Base-by-base conservation (phyloP, 30 jellyfish, hydroid and myxozoan genomes). In the Aurelia aurita complex sp. Pacific region DNA sequence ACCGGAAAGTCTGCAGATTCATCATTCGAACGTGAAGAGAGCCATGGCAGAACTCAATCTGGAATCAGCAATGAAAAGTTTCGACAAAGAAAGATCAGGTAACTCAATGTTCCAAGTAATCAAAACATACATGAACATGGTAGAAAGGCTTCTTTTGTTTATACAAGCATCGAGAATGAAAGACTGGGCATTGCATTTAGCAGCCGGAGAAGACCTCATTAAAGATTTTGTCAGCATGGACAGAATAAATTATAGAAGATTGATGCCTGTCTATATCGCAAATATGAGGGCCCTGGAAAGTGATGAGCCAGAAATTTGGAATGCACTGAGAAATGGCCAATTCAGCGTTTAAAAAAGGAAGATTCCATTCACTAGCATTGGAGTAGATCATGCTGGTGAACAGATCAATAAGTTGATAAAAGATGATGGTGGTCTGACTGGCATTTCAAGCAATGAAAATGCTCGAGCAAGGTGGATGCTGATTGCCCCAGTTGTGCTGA, bases 371-470 rank as follows among this genome's bases (percentile, higher is more conserved):
- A 66, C 90, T 81, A 73, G 70, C 51, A 67, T 81, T 15, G 83
- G 84, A n/a, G 19, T 62, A 33, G 90, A 67, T 51, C 76, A 81
- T 69, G 90, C 74, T 12, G 75, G 82, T 15, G 90, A 81, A 55
- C 90, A 81, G 67, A 83, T 81, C 83, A 81, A 2, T 83, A 67
- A 36, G 67, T 4, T 59, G 12, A 35, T 79, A 67, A 79, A 62
- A 67, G 52, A 62, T 43, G n/a, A 64, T 34, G 79, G 89, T 8
- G 70, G 89, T 16, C 52, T 79, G 9, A 33, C 35, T 46, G 89
- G 89, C 16, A 63, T 43, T 61, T 36, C 80, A 32, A 34, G 40
- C 80, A 64, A 64, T 14, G 69, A 19, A 34, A 79, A 79, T 63
- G 80, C 78, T 9, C 19, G 85, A 55, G n/a, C 53, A 43, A 53